Evolutionary conservation across 2,888 invertebrate genomes (phyloP), one percentile per base, ranked within the genome.

Genomic region (Mythimna loreyi): DNA sequence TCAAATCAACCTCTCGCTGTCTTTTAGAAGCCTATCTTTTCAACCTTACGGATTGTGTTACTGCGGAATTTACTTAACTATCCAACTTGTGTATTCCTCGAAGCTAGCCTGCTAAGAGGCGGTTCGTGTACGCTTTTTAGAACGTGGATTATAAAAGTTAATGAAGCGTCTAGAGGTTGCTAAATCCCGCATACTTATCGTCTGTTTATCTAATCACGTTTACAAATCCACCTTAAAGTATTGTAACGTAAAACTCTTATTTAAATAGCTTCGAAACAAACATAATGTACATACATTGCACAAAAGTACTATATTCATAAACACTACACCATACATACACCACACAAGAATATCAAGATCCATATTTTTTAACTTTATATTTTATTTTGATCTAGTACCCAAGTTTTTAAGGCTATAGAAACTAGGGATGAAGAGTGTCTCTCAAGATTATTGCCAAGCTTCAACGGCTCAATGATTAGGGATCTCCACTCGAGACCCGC

Each of bases 1-100:
- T 88, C 89, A 90, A 90, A 90, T 88, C 85, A 82, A 72, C 79
- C 75, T 78, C 77, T 78, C 82, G 64, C 81, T 75, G 83, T 82
- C 83, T 76, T 79, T 83, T 73, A 81, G 77, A 73, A 79, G 85
- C 81, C 83, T 83, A 83, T 83, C 85, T 81, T 85, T 85, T 81
- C 72, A 83, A 83, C 85, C 79, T 83, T 85, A 81, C 73, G 64
- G 85, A 83, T 85, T 81, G 83, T 81, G 76, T 75, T 72, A 81
- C 83, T 78, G 47, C 61, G 53, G 55, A 73, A 84, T 80, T 78
- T 84, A 82, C 71, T 78, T 77, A 63, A 82, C 71, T 82, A 72
- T 79, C 70, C 59, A 72, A 69, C 75, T 75, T 75, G 67, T 74
- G 69, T 80, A 78, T 76, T 78, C 64, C 57, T 59, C 11, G 56